These are phyloP conservation scores for Polydrusus cervinus DNA, from an alignment of 2,888 invertebrate species.

Conservation along the genomic window DNA sequence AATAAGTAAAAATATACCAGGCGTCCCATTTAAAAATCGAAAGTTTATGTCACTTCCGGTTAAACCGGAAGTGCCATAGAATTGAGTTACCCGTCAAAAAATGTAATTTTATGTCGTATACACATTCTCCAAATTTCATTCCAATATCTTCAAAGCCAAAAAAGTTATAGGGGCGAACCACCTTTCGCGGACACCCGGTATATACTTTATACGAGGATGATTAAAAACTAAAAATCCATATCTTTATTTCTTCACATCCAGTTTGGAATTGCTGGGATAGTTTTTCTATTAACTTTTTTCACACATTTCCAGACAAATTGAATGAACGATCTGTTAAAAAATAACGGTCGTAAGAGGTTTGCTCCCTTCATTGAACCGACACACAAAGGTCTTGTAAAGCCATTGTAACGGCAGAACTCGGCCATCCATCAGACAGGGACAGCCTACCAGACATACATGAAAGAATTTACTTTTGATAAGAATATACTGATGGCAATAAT, in stretches of 20 bases:
- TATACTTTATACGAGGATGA: too few relatives aligned
- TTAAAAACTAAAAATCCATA: neutral
- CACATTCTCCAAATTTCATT: too few relatives aligned
- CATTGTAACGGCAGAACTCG: conserved; percentile 64
- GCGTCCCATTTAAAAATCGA: too few relatives aligned
- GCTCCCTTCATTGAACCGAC: conserved; percentile 53
- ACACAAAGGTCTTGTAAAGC: conserved; percentile 65
- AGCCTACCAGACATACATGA: conserved; percentile 65
- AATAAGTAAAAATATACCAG: too few relatives aligned
- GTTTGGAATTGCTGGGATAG: neutral
- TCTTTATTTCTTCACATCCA: too few relatives aligned
- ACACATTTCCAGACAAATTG: conserved; percentile 20
- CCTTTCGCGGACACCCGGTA: too few relatives aligned
- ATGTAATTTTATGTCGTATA: too few relatives aligned
- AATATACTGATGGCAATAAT: conserved; percentile 4
- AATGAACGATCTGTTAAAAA: conserved; percentile 40
- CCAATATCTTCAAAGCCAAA: too few relatives aligned
- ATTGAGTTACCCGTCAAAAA: too few relatives aligned
- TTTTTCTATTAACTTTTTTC: conserved; percentile 11
- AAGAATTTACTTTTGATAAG: conserved; percentile 64
- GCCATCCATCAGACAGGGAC: conserved; percentile 67
- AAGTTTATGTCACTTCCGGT: too few relatives aligned
- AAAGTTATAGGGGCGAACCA: too few relatives aligned
- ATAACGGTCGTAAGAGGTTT: conserved; percentile 36
- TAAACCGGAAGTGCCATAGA: too few relatives aligned